These are phyloP conservation scores for Phasia obesa DNA, from an alignment of 2,888 invertebrate species.

Conservation along the genomic window DNA sequence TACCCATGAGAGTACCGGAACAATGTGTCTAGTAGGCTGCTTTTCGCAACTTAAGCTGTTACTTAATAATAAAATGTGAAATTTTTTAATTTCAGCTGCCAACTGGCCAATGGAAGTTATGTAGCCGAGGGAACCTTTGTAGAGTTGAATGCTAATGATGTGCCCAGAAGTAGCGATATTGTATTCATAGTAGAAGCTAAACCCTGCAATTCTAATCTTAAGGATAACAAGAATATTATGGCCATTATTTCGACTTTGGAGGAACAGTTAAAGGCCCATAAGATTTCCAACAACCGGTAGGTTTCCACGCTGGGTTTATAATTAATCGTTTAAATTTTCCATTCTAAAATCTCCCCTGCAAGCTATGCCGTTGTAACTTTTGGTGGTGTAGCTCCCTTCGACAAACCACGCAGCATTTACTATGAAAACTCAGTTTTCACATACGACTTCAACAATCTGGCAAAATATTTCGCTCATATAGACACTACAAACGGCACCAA, in stretches of 20 bases:
- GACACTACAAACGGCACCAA: slow-evolving; percentile 85
- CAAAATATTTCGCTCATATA: slow-evolving; percentile 87
- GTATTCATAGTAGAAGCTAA: slow-evolving; percentile 95
- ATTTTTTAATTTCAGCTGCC: slow-evolving; percentile 84
- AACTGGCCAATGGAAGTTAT: slow-evolving; percentile 86
- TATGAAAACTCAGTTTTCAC: slow-evolving; percentile 88
- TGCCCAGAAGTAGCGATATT: slow-evolving; percentile 90
- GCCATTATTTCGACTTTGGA: slow-evolving; percentile 87
- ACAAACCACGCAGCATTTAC: slow-evolving; percentile 88
- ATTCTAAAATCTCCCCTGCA: neutral
- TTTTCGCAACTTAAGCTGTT: neutral
- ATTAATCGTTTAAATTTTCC: neutral
- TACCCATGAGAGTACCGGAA: slow-evolving; percentile 91
- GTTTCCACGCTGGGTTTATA: neutral
- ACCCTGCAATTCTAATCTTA: slow-evolving; percentile 89
- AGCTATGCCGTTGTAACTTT: slow-evolving; percentile 92
- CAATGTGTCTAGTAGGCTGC: slow-evolving; percentile 88
- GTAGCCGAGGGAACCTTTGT: slow-evolving; percentile 90
- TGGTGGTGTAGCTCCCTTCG: slow-evolving; percentile 89
- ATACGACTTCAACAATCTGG: slow-evolving; percentile 84
- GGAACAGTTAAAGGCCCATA: slow-evolving; percentile 86
- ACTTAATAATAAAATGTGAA: neutral
- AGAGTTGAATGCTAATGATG: slow-evolving; percentile 84
- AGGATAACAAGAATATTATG: slow-evolving; percentile 87
- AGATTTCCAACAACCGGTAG: slow-evolving; percentile 88